Conservation (phyloP, 1,140 invertebrate species). For the Chionoecetes opilio region DNA sequence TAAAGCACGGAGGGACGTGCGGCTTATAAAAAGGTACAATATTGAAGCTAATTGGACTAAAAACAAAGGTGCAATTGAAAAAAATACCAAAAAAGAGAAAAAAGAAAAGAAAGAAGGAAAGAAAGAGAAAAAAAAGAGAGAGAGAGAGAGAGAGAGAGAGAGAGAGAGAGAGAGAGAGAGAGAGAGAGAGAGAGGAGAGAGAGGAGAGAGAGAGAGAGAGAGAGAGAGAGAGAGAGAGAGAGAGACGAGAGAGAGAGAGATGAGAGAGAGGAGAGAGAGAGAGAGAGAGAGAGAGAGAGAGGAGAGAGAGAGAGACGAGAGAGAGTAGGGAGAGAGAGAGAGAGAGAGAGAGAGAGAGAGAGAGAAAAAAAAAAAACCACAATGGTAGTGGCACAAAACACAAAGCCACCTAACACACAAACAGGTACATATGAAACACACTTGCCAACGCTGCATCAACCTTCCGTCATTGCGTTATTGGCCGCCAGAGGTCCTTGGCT, state of each 20-base stretch:
- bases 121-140: too few relatives aligned
- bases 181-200: too few relatives aligned
- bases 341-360: slow-evolving; percentile 18
- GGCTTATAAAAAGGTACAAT: too few relatives aligned
- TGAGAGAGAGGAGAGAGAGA: not conserved
- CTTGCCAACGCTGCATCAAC: not conserved
- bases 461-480: not conserved
- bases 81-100: too few relatives aligned
- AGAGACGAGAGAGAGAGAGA: too few relatives aligned
- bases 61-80: too few relatives aligned
- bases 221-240: slow-evolving; percentile 27
- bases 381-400: not conserved
- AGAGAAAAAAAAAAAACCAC: not conserved
- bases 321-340: not conserved
- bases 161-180: too few relatives aligned
- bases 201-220: slow-evolving; percentile 25
- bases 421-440: not conserved
- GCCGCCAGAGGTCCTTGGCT: not conserved
- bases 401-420: not conserved
- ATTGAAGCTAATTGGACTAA: too few relatives aligned
- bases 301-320: too few relatives aligned
- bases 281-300: not conserved
- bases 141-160: too few relatives aligned
- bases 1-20: too few relatives aligned
- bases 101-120: too few relatives aligned